These are phyloP conservation scores for Clupea harengus DNA, from an alignment of 2,113 vertebrate species.

Conservation along the genomic window DNA sequence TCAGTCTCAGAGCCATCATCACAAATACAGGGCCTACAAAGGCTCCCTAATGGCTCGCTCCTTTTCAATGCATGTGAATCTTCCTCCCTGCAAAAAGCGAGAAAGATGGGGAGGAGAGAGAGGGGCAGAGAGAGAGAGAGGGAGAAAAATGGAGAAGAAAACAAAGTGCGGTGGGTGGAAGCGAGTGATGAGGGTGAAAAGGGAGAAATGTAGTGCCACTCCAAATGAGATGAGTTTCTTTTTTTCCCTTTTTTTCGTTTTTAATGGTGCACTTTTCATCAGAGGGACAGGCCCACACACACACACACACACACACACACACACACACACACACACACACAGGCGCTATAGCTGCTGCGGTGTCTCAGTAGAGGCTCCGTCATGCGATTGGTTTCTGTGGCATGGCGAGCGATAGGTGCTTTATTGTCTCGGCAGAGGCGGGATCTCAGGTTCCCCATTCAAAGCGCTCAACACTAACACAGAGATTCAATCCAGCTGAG, in stretches of 20 bases:
- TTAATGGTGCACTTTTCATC: slow-evolving; percentile 42
- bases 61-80: slow-evolving; percentile 33
- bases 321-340: slow-evolving; percentile 32
- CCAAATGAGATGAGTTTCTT: slow-evolving; percentile 22
- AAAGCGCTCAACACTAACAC: slow-evolving; percentile 15
- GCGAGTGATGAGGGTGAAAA: not conserved
- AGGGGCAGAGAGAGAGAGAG: slow-evolving; percentile 26
- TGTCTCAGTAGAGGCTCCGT: slow-evolving; percentile 19
- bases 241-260: slow-evolving; percentile 33
- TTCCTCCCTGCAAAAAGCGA: not conserved
- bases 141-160: not conserved
- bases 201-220: slow-evolving; percentile 32
- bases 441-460: not conserved
- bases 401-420: slow-evolving; percentile 19
- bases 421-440: slow-evolving; percentile 22
- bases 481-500: slow-evolving; percentile 31
- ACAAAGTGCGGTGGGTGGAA: slow-evolving; percentile 10
- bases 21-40: slow-evolving; percentile 38
- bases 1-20: slow-evolving; percentile 43
- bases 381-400: not conserved
- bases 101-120: slow-evolving; percentile 26
- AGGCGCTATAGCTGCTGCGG: not conserved
- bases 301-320: slow-evolving; percentile 37
- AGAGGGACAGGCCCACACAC: slow-evolving; percentile 29
- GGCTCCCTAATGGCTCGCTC: slow-evolving; percentile 40